Evolutionary conservation across 2,797 vertebrate genomes (phyloP), one percentile per base, ranked within the genome.

Genomic region (Myripristis jacobus): DNA sequence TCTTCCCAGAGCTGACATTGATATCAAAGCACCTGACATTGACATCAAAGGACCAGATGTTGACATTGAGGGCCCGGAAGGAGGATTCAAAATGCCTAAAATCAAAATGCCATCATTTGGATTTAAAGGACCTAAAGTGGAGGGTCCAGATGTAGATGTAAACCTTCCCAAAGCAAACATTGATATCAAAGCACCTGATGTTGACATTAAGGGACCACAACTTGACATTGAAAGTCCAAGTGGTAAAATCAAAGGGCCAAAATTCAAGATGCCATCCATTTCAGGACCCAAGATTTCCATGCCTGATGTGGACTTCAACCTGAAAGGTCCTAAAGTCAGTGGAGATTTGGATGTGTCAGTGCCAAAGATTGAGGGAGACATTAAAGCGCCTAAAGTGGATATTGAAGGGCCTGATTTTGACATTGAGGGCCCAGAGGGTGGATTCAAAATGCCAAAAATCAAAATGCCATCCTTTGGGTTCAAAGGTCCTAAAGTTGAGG

Each of bases 131-230:
- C 77, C 83, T 22, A 68, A 73, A 25, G n/a, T 77, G 15, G 75
- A 89, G 15, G 72, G 76, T 0, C 54, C 80, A 27, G 85, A 86
- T 48, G 21, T 78, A 54, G 80, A 83, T 19, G 60, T 83, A 22
- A 85, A 58, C 76, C 31, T 93, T 29, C 60, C 69, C 7, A 64
- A 64, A 38, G 43, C 51, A 7, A 22, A 34, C 19, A 46, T 63
- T 19, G 31, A 66, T 34, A 2, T 66, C 0, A 60, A 61, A 11
- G 8, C 34, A 46, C 56, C 77, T 2, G 50, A 47, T 3, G 0
- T 66, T 15, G 71, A 69, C 3, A 18, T 79, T 1, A 13, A 65
- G 29, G 61, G 5, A 0, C 72, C 77, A 9, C 22, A 75, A 0
- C 0, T 75, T 62, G 66, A 80, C 15, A 44, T 62, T n/a, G 58